Evolutionary conservation across 2,888 invertebrate genomes (phyloP), one percentile per base, ranked within the genome.

Genomic region (Theodoxus fluviatilis): DNA sequence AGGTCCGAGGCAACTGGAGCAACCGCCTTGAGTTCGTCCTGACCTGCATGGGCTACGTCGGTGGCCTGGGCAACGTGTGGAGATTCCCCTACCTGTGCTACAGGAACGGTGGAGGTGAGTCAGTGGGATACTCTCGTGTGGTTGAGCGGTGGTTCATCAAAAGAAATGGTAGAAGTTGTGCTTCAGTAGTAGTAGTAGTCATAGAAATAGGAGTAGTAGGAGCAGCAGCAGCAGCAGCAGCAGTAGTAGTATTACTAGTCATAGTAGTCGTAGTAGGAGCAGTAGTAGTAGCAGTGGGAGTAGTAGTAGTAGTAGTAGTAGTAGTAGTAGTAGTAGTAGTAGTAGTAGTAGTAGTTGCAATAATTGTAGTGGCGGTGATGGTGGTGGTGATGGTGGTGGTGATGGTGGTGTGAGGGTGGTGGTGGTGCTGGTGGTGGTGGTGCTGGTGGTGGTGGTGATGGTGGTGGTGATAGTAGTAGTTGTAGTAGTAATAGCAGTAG

Each of bases 21-120:
- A 74, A 74, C 9, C 70, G 71, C 9, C 37, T 75, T 25, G 74
- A 75, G 68, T 77, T 75, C 52, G 75, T 76, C 64, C 69, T 76
- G 22, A 73, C 76, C 38, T 73, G 74, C 68, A 73, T 76, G 37
- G 76, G 76, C 7, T 74, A 76, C 66, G 70, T 74, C 9, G 74
- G 74, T 28, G 73, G 76, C n/a, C 70, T 74, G 35, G 76, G 73
- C 12, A 76, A 76, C 70, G 71, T 76, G 15, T 76, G 74, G 76
- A 69, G 76, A 40, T 76, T 76, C 47, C 76, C 76, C 3, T 76
- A 76, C 68, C 73, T 76, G 28, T 73, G 73, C 57, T 76, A 74
- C 71, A 73, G 76, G 69, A 74, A 72, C 59, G 71, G 73, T 12
- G 73, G 73, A 25, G 73, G 73, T 73, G 12, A 61, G 72, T 70